Evolutionary conservation across 2,113 vertebrate genomes (phyloP).

Genomic region (Sorex fumeus): DNA sequence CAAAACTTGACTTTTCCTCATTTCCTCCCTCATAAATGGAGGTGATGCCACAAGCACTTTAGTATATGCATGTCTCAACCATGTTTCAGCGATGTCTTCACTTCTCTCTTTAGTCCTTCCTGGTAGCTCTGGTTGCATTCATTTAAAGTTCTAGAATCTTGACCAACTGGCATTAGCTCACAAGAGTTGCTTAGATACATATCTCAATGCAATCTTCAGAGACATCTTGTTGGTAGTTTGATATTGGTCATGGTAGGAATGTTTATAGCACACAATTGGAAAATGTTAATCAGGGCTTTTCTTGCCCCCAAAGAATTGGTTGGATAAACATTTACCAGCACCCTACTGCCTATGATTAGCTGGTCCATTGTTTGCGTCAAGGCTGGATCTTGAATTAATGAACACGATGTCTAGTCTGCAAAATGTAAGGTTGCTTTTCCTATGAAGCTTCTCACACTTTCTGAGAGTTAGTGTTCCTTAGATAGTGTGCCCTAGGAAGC

Average conservation of each 20-base stretch:
- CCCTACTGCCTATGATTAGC: neutral
- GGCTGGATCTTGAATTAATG: neutral
- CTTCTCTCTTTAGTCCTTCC: neutral
- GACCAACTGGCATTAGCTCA: neutral
- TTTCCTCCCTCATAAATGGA: conserved; percentile 30
- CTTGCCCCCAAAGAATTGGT: neutral
- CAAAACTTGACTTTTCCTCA: neutral
- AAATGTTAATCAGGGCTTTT: neutral
- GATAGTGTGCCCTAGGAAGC: neutral
- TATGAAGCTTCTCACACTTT: neutral
- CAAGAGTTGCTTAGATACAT: neutral
- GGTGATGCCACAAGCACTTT: neutral
- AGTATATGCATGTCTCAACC: neutral
- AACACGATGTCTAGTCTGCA: neutral
- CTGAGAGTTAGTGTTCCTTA: neutral
- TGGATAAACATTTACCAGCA: conserved; percentile 20
- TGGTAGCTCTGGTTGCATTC: neutral
- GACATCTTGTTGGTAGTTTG: neutral
- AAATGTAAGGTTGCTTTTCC: neutral
- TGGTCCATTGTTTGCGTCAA: neutral
- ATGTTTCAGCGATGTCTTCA: conserved; percentile 30
- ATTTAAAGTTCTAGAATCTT: neutral
- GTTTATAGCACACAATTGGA: conserved; percentile 11
- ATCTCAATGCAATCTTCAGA: conserved; percentile 8
- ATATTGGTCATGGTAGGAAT: neutral